phyloP scores from a whole-genome alignment of 2,113 vertebrate genomes.

The Parus major region DNA sequence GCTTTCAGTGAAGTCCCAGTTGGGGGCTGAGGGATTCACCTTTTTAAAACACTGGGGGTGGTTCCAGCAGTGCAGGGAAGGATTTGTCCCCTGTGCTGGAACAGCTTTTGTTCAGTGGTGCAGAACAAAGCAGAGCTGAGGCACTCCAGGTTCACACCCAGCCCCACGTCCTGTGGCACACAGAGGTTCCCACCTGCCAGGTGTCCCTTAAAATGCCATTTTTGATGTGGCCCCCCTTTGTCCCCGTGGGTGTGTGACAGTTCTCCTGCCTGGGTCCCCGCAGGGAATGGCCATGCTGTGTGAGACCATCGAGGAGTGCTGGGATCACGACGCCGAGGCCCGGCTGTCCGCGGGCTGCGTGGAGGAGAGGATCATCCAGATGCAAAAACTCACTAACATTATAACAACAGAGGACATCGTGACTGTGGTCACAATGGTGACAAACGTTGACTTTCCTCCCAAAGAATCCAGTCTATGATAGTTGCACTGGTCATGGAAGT shows the following conservation, averaged over 20 bases:
- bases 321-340: slow-evolving; percentile 98
- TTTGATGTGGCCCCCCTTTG: background rate
- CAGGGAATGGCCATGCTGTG: slow-evolving; percentile 97
- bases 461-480: slow-evolving; percentile 99
- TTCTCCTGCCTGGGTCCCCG: accelerated
- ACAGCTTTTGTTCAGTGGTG: accelerated
- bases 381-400: slow-evolving; percentile 92
- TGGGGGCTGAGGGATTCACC: background rate
- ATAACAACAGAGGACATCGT: slow-evolving; percentile 96
- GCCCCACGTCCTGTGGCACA: background rate
- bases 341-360: slow-evolving; percentile 95
- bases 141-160: background rate
- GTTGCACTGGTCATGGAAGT: slow-evolving; percentile 60
- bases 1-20: background rate
- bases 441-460: slow-evolving; percentile 97
- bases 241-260: background rate
- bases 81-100: background rate
- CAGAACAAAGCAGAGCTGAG: background rate
- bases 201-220: background rate
- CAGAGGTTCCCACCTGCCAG: background rate
- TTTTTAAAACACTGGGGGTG: background rate
- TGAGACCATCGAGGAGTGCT: slow-evolving; percentile 97
- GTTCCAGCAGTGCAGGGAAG: background rate
- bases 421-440: slow-evolving; percentile 98
- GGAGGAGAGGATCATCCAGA: slow-evolving; percentile 93